Base-by-base conservation (phyloP, 53 echinoderm and acorn worm species). In the Zoroaster sp. region DNA sequence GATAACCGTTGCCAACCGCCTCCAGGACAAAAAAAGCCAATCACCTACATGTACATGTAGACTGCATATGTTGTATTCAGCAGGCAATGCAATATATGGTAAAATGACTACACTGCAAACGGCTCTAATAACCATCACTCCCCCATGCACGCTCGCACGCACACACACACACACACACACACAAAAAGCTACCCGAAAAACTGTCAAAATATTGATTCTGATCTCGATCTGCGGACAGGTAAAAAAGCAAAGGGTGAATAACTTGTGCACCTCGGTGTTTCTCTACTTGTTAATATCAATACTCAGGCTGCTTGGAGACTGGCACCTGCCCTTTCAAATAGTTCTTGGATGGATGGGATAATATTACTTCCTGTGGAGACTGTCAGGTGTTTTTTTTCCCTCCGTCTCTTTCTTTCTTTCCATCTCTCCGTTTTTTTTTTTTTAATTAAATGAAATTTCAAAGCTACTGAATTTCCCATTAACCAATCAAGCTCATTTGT, bases 191-290 rank as follows among this genome's bases (percentile, higher is more conserved):
- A 18, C 35, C 34, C 8, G 49, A 47, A 8, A 14, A 38, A 10
- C 59, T 55, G 40, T 79, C 63, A 55, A 79, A 79, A 79, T 79
- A 79, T 79, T 79, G 79, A 79, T 79, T 79, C 39, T 38, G 79
- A 20, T 18, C 25, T 30, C 40, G 9, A 63, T 79, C 9, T n/a
- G 65, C 63, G 25, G 79, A 79, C 59, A 63, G 34, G 38, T 36
- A 40, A 40, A 79, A 79, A 63, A 33, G 12, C 18, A 47, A 47
- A 10, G 13, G 46, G 76, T 47, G 66, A 83, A 83, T 44, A 67
- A 67, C 83, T 35, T 2, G 7, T 30, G 69, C 69, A 83, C 43
- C 32, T 69, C n/a, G 20, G 47, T 23, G 35, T 68, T 32, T 44
- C 28, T 31, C 20, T 42, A 33, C 15, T 43, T 83, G 69, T 69